phyloP scores from a whole-genome alignment of 2,888 invertebrate genomes.

The Thera britannica region DNA sequence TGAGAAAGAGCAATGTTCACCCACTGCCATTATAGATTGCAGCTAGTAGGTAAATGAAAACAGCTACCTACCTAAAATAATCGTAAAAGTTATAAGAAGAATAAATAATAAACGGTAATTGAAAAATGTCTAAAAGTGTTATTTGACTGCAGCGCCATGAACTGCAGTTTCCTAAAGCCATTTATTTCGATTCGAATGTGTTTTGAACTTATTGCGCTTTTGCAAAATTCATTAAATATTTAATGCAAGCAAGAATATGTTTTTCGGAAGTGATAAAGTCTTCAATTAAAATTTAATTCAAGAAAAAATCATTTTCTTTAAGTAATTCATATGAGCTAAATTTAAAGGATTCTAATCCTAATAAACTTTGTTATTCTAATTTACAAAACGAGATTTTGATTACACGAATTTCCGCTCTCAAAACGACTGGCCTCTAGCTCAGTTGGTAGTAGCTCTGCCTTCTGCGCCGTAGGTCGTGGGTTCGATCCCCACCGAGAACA shows the following conservation, averaged over 20 bases:
- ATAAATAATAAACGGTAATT: neutral
- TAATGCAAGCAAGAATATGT: neutral
- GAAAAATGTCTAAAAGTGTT: neutral
- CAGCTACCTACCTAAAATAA: neutral
- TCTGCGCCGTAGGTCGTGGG: no score
- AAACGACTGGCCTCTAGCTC: no score
- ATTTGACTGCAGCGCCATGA: slow-evolving; percentile 22
- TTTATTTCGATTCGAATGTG: slow-evolving; percentile 21
- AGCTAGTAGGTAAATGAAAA: neutral
- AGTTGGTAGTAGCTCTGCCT: no score
- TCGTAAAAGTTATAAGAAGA: neutral
- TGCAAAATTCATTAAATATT: slow-evolving; percentile 9
- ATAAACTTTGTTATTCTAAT: slow-evolving; percentile 14
- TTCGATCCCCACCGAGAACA: no score
- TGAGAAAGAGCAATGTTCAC: no score
- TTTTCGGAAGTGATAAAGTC: neutral
- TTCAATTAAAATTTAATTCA: neutral
- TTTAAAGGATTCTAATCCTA: neutral
- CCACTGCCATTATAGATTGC: no score
- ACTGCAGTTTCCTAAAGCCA: slow-evolving; percentile 25
- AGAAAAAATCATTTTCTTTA: neutral
- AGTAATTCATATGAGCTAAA: no score
- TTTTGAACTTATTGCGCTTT: slow-evolving; percentile 20
- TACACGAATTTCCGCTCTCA: slow-evolving; percentile 24
- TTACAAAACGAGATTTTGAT: slow-evolving; percentile 27